Base-by-base conservation (phyloP, 1,140 invertebrate species). In the Penaeus chinensis region DNA sequence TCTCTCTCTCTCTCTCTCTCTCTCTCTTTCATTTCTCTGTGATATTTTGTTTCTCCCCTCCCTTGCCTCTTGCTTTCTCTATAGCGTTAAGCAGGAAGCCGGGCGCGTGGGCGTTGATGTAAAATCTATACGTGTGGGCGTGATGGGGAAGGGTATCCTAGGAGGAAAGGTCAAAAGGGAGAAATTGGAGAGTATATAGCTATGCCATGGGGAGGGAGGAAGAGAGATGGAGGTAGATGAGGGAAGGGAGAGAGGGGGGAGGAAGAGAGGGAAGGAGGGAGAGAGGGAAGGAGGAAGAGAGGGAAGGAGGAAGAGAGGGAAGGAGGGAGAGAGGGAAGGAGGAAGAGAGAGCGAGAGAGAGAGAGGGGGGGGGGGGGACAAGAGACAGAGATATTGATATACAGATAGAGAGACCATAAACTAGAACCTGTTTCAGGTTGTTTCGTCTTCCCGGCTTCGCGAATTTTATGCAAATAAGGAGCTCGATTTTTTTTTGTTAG, bases 1-100 rank as follows among this genome's bases (percentile, higher is more conserved):
- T 71, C 66, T 20, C 66, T 71, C 66, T 71, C 66, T 20, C 66
- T 71, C 66, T 71, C 66, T 71, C 66, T 71, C 19, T 13, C 66
- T 71, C 66, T 19, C 66, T 71, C 19, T 71, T 16, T 71, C 66
- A 16, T 32, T 69, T 13, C 10, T 13, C n/a, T 32, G 32, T 32
- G 32, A 32, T 32, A 32, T 32, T 32, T 32, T 32, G 32, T 32
- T 20, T 71, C 66, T 71, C 66, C 66, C 18, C 32, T 11, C 18
- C 18, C 32, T 71, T 18, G 0, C 32, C 32, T 71, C 54, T 54
- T 8, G 5, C 54, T 54, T 13, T 8, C 54, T 54, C 47, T 47
- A 13, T 47, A 47, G 47, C 47, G 47, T 13, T 47, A 47, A 47
- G 47, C 47, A 47, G 47, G 47, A 13, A 47, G 47, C 47, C 16